Percentiles rank a stretch among this genome's conserved stretches.
Conservation (phyloP, 2,113 vertebrate species). For the Rhagologus leucostigma region DNA sequence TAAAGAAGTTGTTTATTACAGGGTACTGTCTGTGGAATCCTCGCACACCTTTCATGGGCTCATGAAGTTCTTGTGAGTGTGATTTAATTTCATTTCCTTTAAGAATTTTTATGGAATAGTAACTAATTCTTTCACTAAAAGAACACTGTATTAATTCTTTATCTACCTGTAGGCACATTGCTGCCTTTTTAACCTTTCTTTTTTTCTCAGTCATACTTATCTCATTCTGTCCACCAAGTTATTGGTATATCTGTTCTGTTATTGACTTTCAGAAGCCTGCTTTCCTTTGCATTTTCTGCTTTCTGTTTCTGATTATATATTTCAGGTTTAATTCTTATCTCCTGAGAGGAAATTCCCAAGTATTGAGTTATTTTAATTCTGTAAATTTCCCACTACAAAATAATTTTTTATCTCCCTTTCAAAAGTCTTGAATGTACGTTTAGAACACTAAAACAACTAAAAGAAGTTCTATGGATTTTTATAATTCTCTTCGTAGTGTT, state of each 20-base stretch:
- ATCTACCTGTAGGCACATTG: background rate
- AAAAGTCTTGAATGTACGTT: background rate
- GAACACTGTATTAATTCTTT: background rate
- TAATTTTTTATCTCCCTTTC: background rate
- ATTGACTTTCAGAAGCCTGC: background rate
- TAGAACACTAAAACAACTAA: background rate
- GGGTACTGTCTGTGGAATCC: background rate
- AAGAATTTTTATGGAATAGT: background rate
- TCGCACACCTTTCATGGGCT: background rate
- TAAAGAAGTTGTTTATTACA: background rate
- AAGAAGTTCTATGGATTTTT: background rate
- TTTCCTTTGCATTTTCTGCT: background rate
- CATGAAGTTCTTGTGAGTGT: background rate
- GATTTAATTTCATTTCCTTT: background rate
- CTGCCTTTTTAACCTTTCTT: background rate
- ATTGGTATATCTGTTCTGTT: background rate
- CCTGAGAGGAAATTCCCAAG: background rate
- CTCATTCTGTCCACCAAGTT: background rate
- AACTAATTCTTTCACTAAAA: background rate
- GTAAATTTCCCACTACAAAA: background rate
- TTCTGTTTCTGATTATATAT: background rate
- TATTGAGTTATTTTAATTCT: background rate
- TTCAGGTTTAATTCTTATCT: background rate
- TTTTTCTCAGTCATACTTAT: background rate
- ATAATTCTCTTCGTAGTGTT: background rate